Conservation (phyloP, 2,797 vertebrate genomes). For the Eulemur mongoz region DNA sequence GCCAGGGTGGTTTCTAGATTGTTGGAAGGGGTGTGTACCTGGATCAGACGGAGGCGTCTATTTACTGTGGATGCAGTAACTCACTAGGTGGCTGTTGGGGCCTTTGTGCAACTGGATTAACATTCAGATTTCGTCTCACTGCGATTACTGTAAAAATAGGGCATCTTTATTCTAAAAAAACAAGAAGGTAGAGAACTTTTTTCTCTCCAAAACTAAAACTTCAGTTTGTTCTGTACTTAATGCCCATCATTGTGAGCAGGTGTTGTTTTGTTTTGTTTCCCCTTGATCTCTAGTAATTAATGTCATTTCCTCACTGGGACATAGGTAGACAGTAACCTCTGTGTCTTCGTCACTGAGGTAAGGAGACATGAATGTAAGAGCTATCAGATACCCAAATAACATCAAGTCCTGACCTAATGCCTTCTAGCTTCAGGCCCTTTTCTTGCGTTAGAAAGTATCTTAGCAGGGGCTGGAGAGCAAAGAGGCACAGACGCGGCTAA, state of each 20-base stretch:
- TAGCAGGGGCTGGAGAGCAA: background rate
- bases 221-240: background rate
- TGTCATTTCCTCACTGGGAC: background rate
- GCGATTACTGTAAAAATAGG: background rate
- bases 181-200: background rate
- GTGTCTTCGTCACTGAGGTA: background rate
- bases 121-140: background rate
- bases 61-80: background rate
- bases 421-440: background rate
- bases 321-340: background rate
- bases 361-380: background rate
- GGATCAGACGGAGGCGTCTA: background rate
- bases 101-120: background rate
- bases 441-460: background rate
- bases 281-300: background rate
- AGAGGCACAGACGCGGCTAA: background rate
- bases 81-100: background rate
- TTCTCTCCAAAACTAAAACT: background rate
- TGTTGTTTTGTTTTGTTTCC: background rate
- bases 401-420: background rate
- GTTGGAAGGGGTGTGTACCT: background rate
- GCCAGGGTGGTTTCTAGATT: background rate
- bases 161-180: background rate
- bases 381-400: background rate
- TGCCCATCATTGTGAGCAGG: background rate